phyloP scores from a whole-genome alignment of 1,140 invertebrate species.

The Pissodes strobi region DNA sequence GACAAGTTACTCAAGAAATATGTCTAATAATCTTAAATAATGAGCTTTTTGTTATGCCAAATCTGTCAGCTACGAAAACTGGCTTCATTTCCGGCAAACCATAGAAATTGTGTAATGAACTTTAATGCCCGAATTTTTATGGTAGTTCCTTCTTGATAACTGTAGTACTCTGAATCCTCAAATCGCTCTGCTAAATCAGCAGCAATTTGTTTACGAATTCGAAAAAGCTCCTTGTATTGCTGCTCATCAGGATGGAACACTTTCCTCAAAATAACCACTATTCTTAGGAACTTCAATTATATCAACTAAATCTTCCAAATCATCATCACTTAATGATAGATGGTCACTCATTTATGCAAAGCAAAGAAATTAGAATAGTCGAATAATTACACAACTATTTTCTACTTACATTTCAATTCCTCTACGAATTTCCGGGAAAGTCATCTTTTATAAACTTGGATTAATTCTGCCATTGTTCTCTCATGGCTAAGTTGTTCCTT shows the following conservation, averaged over 20 bases:
- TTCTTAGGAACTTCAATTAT: slow-evolving; percentile 23
- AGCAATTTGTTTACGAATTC: slow-evolving; percentile 23
- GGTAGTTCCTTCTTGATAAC: slow-evolving; percentile 23
- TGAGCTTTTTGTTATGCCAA: slow-evolving; percentile 44
- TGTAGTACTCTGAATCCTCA: slow-evolving; percentile 21
- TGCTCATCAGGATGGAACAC: slow-evolving; percentile 12
- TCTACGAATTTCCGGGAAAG: too few species aligned
- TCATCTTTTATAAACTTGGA: too few species aligned
- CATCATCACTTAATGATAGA: slow-evolving; percentile 20
- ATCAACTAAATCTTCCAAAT: slow-evolving; percentile 2
- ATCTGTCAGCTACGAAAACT: too few species aligned
- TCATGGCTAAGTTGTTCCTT: too few species aligned
- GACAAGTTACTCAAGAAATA: slow-evolving; percentile 43
- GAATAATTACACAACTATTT: too few species aligned
- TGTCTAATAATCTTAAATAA: slow-evolving; percentile 42
- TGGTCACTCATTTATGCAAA: too few species aligned
- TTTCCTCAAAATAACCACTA: slow-evolving; percentile 33
- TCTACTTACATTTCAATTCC: too few species aligned
- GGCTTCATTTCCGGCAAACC: slow-evolving; percentile 50
- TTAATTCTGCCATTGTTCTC: too few species aligned
- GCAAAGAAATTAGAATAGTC: too few species aligned
- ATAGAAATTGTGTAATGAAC: slow-evolving; percentile 44
- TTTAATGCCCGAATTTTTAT: slow-evolving; percentile 32
- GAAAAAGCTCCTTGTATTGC: slow-evolving; percentile 36
- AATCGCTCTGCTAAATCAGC: slow-evolving; percentile 14